Evolutionary conservation across 2,113 vertebrate species (phyloP).

Genomic region (Pachycephala philippinensis): DNA sequence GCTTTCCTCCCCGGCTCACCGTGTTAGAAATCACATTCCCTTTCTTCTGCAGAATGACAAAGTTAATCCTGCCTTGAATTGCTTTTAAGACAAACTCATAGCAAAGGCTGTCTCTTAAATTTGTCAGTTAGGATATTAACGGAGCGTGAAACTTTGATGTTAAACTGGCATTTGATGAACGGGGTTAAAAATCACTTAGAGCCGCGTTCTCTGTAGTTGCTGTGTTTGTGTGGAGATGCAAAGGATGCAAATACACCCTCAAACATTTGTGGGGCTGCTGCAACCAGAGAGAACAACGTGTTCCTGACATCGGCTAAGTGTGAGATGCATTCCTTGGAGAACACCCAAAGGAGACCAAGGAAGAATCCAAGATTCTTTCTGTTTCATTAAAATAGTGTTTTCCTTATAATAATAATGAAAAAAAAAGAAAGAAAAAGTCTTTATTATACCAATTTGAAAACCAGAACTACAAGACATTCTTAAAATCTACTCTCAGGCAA

Average conservation of each 20-base stretch:
- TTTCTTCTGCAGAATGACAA: conserved; percentile 67
- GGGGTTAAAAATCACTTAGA: conserved; percentile 23
- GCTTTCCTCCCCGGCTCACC: conserved; percentile 26
- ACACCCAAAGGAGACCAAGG: not conserved
- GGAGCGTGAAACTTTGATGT: not conserved
- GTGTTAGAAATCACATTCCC: conserved; percentile 60
- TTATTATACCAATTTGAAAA: not conserved
- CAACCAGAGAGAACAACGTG: not conserved
- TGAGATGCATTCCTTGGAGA: not conserved
- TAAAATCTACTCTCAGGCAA: not conserved
- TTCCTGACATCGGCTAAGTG: not conserved
- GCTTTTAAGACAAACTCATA: conserved; percentile 42
- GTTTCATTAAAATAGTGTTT: not conserved
- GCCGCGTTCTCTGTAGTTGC: not conserved
- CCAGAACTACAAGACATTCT: accelerated
- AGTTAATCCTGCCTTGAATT: conserved; percentile 67
- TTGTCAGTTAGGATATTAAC: conserved; percentile 46
- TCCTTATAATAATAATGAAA: not conserved
- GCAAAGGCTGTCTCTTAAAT: conserved; percentile 47
- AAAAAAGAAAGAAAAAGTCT: not conserved
- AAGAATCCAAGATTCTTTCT: not conserved
- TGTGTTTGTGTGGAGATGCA: not conserved
- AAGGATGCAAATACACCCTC: not conserved
- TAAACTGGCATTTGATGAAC: conserved; percentile 3
- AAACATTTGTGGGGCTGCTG: not conserved